Evolutionary conservation across 2,797 vertebrate genomes (phyloP).

Genomic region (Lerista edwardsae): DNA sequence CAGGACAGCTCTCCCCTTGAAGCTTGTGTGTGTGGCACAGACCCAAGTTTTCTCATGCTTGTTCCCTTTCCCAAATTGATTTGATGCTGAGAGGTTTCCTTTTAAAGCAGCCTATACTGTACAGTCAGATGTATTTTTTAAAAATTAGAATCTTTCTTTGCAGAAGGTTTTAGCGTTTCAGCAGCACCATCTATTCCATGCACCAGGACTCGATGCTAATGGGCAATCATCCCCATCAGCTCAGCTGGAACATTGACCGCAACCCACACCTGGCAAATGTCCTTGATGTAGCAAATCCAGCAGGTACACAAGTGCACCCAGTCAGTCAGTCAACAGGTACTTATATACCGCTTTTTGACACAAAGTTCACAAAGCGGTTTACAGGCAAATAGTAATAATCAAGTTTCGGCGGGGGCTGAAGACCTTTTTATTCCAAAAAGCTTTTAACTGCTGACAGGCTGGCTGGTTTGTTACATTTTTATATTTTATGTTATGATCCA

Average conservation of each 20-base stretch:
- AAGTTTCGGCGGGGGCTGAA: too few relatives aligned
- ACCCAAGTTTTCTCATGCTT: background rate
- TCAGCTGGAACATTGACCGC: background rate
- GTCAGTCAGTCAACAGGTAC: too few relatives aligned
- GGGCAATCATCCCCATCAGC: background rate
- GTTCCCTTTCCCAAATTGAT: slow-evolving; percentile 1
- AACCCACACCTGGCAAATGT: too few relatives aligned
- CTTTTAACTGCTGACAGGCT: too few relatives aligned
- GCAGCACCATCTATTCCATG: background rate
- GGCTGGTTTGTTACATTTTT: too few relatives aligned
- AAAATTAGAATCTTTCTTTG: background rate
- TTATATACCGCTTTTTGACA: too few relatives aligned
- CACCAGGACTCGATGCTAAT: background rate
- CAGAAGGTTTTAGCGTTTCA: background rate
- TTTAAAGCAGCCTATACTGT: background rate
- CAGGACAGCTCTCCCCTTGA: slow-evolving; percentile 30
- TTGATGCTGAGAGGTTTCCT: slow-evolving; percentile 26
- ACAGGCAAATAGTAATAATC: too few relatives aligned
- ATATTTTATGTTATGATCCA: too few relatives aligned
- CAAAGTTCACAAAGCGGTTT: too few relatives aligned
- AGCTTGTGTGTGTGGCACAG: slow-evolving; percentile 22
- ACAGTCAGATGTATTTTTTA: slow-evolving; percentile 31
- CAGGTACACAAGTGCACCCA: background rate
- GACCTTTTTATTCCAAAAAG: too few relatives aligned
- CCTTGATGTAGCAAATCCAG: background rate